These are phyloP conservation scores for Thinocorus orbignyianus DNA, from an alignment of 2,113 vertebrate species.

Conservation along the genomic window DNA sequence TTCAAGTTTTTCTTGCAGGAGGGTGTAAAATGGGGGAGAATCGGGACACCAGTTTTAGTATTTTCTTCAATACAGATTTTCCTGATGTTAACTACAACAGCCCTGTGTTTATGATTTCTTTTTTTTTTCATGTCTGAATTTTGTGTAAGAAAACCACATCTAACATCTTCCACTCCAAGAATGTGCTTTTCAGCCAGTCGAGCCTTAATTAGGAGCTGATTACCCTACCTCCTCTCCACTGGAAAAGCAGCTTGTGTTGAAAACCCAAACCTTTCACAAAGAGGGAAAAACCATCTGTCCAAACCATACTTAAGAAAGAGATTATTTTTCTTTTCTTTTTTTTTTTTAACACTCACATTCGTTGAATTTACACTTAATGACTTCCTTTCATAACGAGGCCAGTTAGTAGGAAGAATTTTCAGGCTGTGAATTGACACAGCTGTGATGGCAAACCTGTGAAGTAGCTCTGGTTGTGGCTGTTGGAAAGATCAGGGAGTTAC, in stretches of 20 bases:
- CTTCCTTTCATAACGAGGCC: neutral
- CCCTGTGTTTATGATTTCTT: neutral
- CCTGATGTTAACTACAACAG: neutral
- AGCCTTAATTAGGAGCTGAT: neutral
- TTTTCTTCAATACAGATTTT: neutral
- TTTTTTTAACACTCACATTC: neutral
- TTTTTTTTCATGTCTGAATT: neutral
- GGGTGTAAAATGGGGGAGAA: neutral
- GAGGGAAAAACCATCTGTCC: neutral
- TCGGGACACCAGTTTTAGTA: neutral
- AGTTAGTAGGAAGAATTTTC: neutral
- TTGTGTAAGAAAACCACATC: neutral
- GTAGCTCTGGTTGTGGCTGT: neutral
- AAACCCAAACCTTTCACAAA: neutral
- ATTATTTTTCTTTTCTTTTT: neutral
- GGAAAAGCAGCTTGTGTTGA: neutral
- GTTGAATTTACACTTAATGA: neutral
- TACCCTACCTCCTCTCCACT: neutral
- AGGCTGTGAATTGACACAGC: neutral
- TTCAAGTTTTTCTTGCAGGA: neutral
- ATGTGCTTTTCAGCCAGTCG: neutral
- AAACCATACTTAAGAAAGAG: neutral
- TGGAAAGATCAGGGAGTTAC: neutral
- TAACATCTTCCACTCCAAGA: neutral
- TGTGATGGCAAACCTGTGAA: neutral